Base-by-base conservation (phyloP, 1,140 invertebrate species). In the Pseudomyrmex dendroicus region DNA sequence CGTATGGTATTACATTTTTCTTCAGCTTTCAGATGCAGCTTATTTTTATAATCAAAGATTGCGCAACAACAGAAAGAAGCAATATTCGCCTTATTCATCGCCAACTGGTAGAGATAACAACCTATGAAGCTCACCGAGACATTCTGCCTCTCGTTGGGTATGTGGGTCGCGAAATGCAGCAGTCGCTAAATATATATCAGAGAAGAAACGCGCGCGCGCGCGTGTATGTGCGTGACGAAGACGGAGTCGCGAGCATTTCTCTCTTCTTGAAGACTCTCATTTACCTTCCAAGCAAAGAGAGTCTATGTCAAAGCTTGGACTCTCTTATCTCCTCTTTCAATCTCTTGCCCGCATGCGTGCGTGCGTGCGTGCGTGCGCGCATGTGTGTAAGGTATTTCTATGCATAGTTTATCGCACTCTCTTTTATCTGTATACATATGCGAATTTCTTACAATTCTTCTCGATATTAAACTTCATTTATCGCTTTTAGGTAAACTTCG, bases 121-220 rank as follows among this genome's bases (percentile, higher is more conserved):
- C 91, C 88, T 89, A 85, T 63, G 52, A 86, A 83, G 76, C 87
- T 91, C 89, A 90, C 89, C 73, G 90, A 90, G 86, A 89, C 92
- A 91, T 92, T 92, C 89, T 90, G 88, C 86, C 89, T 93, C 85
- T 90, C 91, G 88, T 88, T 89, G 92, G 85, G 91, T 94, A 94
- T 93, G 91, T 94, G 91, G 93, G 93, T 94, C 92, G 93, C 91
- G 91, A 93, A 93, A 93, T 93, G 89, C 90, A 89, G 86, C 85
- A 86, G 88, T 88, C 85, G 91, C 92, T 93, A 93, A 93, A 93
- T 93, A 92, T 93, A 93, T 90, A 92, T 89, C 84, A 73, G 84
- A 86, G 63, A 59, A 17, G 70, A 68, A 70, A 59, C 76, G 84
- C 72, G 68, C 77, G 82, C 59, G 73, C 67, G 48, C 52, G 50